Percentiles rank a stretch among this genome's conserved stretches.
phyloP scores from a whole-genome alignment of 2,888 invertebrate species.

The Drosophila lacicola region DNA sequence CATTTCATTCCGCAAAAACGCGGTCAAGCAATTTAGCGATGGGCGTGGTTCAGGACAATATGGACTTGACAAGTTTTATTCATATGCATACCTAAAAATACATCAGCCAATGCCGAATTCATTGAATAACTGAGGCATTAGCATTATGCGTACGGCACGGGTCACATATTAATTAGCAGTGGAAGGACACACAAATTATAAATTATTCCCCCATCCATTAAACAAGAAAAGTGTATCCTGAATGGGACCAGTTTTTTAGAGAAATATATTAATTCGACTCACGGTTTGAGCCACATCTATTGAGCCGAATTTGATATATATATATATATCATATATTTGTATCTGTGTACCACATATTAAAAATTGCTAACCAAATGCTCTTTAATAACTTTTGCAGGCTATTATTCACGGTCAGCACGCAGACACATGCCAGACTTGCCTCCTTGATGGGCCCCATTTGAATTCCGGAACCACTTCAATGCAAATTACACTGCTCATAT shows the following conservation, averaged over 20 bases:
- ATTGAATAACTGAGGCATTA: neutral
- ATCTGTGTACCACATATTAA: neutral
- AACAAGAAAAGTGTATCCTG: too few relatives aligned
- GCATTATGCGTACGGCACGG: conserved; percentile 15
- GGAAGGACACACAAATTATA: conserved; percentile 3
- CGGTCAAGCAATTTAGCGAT: conserved; percentile 5
- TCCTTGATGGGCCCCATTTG: conserved; percentile 2
- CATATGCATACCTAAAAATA: conserved; percentile 38
- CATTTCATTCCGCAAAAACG: neutral
- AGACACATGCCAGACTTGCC: neutral
- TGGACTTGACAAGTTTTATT: conserved; percentile 26
- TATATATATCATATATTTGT: neutral
- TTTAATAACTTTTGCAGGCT: conserved; percentile 30
- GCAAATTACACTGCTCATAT: conserved; percentile 28
- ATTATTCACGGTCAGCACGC: conserved; percentile 8
- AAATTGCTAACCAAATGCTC: conserved; percentile 8
- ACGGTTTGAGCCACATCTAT: too few relatives aligned
- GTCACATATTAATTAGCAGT: conserved; percentile 19
- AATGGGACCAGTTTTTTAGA: too few relatives aligned
- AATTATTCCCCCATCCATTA: neutral
- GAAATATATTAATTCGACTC: too few relatives aligned
- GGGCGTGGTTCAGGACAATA: neutral
- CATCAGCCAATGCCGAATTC: conserved; percentile 3
- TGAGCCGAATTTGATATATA: neutral
- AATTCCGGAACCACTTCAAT: conserved; percentile 16